phyloP scores from a whole-genome alignment of 2,888 invertebrate species.

The Augiades crinisus region DNA sequence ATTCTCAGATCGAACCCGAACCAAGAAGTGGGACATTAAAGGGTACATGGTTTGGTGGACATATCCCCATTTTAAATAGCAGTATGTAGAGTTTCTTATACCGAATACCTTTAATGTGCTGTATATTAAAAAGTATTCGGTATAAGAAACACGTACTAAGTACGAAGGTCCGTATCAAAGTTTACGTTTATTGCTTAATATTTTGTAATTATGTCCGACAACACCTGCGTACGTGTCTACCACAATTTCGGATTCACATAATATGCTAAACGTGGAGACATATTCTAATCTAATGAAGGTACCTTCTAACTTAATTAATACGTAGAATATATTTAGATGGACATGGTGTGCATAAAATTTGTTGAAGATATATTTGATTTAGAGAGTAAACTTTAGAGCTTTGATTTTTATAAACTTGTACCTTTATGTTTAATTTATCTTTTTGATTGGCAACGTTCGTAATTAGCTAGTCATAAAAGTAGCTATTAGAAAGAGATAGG shows the following conservation, averaged over 20 bases:
- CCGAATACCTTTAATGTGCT: too few species aligned
- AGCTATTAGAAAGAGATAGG: conserved; percentile 42
- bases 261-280: conserved; percentile 31
- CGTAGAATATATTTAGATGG: conserved; percentile 21
- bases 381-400: conserved; percentile 23
- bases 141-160: conserved; percentile 31
- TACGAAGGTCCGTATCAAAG: conserved; percentile 25
- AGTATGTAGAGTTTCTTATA: too few species aligned
- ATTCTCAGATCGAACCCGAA: too few species aligned
- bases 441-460: conserved; percentile 37
- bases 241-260: conserved; percentile 29
- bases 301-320: conserved; percentile 29
- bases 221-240: conserved; percentile 33
- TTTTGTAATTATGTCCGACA: conserved; percentile 34
- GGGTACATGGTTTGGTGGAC: conserved; percentile 1
- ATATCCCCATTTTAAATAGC: conserved; percentile 23
- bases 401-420: conserved; percentile 21
- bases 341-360: conserved; percentile 21
- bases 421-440: conserved; percentile 31
- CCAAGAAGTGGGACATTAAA: too few species aligned
- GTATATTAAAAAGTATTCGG: conserved; percentile 26
- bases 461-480: conserved; percentile 41
- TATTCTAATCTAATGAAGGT: conserved; percentile 28
- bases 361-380: conserved; percentile 26
- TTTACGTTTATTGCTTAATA: conserved; percentile 34